Conservation (phyloP, 2,888 invertebrate species). For the Drosophila demipolita region DNA sequence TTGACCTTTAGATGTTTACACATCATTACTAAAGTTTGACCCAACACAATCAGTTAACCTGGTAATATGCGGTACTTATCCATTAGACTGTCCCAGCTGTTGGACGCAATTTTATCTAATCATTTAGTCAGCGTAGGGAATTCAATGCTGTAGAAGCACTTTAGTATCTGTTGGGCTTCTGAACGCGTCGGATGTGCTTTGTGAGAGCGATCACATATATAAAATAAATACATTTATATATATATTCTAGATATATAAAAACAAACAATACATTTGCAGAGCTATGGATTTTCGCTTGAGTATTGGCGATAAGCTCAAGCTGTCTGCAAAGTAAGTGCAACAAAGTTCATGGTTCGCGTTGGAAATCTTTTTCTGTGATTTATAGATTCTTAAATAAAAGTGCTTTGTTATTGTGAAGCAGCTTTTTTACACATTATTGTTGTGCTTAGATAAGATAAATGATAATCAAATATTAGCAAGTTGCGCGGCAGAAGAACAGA, state of each 20-base stretch:
- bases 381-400: constrained; percentile 9
- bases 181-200: constrained; percentile 60
- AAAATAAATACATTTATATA: constrained; percentile 5
- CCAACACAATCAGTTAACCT: constrained; percentile 10
- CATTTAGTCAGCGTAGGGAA: constrained; percentile 27
- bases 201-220: constrained; percentile 8
- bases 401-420: constrained; percentile 16
- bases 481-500: neutral
- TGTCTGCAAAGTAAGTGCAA: constrained; percentile 49
- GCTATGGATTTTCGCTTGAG: constrained; percentile 47
- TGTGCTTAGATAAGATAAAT: constrained; percentile 12
- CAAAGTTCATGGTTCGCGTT: neutral
- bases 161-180: constrained; percentile 58
- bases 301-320: constrained; percentile 41
- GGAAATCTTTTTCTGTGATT: neutral
- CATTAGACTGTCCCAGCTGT: constrained; percentile 44
- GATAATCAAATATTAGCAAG: neutral
- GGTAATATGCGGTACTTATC: constrained; percentile 16
- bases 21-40: neutral
- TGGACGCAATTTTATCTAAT: constrained; percentile 57
- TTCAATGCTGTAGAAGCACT: constrained; percentile 33
- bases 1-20: constrained; percentile 21
- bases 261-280: constrained; percentile 3
- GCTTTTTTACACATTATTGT: neutral
- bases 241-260: constrained; percentile 2